phyloP scores from a whole-genome alignment of 2,888 invertebrate genomes.

The Melipona bicolor region DNA sequence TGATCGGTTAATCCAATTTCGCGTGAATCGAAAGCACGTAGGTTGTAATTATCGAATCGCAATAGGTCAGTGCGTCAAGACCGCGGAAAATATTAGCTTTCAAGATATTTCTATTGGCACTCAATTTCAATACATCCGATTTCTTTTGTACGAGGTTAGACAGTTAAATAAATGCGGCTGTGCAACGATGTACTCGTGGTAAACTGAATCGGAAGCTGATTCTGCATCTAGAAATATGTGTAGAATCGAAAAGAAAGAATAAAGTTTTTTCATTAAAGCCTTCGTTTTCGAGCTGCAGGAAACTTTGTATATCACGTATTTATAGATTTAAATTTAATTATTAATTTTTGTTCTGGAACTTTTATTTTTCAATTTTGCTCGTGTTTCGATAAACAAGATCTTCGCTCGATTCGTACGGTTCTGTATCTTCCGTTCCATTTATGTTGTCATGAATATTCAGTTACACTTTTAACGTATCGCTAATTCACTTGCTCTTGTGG shows the following conservation, averaged over 20 bases:
- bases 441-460: conserved; percentile 74
- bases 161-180: not conserved
- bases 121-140: not conserved
- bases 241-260: no score
- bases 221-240: no score
- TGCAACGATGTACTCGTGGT: not conserved
- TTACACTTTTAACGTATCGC: conserved; percentile 65
- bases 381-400: not conserved
- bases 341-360: not conserved
- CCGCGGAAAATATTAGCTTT: not conserved
- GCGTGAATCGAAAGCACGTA: not conserved
- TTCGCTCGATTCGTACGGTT: not conserved
- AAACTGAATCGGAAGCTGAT: no score
- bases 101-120: not conserved
- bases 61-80: conserved; percentile 26
- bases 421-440: conserved; percentile 24
- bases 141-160: not conserved
- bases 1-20: conserved; percentile 18
- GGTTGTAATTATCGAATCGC: conserved; percentile 15
- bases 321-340: not conserved
- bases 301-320: not conserved
- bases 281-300: no score
- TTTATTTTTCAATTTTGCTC: not conserved
- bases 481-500: conserved; percentile 72
- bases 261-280: no score